A percentile compares a stretch with the other conserved stretches of the same genome.
Evolutionary conservation across 1,140 invertebrate species (phyloP).

Genomic region (Tetramorium simillimum): DNA sequence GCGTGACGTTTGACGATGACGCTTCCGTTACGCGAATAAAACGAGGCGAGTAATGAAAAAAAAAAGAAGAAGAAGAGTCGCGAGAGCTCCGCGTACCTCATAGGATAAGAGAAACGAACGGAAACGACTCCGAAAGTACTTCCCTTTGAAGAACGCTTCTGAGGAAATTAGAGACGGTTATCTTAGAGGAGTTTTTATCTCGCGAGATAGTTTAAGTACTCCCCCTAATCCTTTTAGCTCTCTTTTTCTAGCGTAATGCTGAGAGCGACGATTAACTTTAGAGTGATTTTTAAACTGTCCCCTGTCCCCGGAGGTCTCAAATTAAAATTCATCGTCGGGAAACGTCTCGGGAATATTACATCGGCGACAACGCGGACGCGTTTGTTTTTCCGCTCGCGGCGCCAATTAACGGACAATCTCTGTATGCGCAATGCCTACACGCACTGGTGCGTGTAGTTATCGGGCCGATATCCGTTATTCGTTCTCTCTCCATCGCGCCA

Average conservation of each 20-base stretch:
- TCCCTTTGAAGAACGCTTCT: neutral
- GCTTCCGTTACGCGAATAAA: conserved; percentile 8
- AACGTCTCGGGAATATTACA: neutral
- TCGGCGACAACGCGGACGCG: neutral
- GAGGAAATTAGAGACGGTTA: conserved; percentile 6
- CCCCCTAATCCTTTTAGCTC: neutral
- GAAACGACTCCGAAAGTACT: neutral
- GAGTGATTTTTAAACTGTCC: neutral
- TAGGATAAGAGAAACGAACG: neutral
- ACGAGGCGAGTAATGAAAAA: neutral
- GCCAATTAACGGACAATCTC: neutral
- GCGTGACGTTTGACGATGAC: conserved; percentile 36
- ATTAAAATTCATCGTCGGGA: neutral
- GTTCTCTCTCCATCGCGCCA: neutral
- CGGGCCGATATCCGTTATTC: conserved; percentile 51
- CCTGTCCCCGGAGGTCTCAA: neutral
- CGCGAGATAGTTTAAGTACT: conserved; percentile 1
- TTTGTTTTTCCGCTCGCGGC: neutral
- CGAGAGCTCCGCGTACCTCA: neutral
- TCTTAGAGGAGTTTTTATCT: neutral
- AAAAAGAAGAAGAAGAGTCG: neutral
- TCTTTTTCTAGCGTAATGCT: neutral
- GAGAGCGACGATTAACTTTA: neutral
- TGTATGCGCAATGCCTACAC: conserved; percentile 3
- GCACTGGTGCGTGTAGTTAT: conserved; percentile 38